These are phyloP conservation scores for Anabacerthia variegaticeps DNA, from an alignment of 2,797 vertebrate species.

Conservation along the genomic window DNA sequence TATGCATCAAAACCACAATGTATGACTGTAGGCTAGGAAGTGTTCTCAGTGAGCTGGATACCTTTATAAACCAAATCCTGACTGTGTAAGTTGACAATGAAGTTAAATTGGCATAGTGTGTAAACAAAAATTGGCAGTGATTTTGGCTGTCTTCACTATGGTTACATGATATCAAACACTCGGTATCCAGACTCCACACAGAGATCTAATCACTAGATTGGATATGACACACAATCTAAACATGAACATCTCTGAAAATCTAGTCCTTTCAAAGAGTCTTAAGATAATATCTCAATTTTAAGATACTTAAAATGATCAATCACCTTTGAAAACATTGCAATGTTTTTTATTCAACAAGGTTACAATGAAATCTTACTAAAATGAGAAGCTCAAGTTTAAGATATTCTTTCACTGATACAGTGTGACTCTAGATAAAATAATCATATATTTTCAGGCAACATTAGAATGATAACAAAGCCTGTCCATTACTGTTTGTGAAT, in stretches of 20 bases:
- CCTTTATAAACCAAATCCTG: not conserved
- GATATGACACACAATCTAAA: not conserved
- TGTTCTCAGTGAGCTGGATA: not conserved
- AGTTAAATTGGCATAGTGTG: not conserved
- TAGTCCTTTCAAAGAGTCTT: not conserved
- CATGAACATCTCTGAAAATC: not conserved
- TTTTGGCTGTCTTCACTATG: not conserved
- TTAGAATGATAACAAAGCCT: conserved; percentile 63
- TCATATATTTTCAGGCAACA: conserved; percentile 43
- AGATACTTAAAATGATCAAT: not conserved
- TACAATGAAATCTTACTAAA: not conserved
- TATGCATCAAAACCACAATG: not conserved
- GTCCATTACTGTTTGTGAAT: conserved; percentile 57
- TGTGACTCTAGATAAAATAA: not conserved
- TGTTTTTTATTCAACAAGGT: not conserved
- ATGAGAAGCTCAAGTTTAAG: not conserved
- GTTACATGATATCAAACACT: not conserved
- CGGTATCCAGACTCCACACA: not conserved
- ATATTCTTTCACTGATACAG: not conserved
- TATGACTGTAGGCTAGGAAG: not conserved
- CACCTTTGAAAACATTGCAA: not conserved
- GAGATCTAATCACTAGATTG: not conserved
- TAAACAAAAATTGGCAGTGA: not conserved
- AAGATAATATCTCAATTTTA: not conserved
- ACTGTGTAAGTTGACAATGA: not conserved